Percentiles rank a stretch among this genome's conserved stretches.
Evolutionary conservation across 2,888 invertebrate species (phyloP).

Genomic region (Bursaphelenchus okinawaensis): DNA sequence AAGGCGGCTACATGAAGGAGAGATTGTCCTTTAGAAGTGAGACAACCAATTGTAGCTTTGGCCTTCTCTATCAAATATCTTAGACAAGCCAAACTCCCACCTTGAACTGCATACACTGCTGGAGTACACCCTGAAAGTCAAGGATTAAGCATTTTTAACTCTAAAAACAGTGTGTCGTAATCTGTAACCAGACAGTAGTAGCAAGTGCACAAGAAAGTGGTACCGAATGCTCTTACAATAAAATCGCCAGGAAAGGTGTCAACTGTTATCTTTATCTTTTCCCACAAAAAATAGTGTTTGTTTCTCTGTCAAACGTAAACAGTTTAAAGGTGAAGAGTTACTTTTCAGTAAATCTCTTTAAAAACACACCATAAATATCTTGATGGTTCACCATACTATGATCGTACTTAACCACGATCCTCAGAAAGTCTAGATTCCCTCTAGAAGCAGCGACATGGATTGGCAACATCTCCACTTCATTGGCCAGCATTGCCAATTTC

Average conservation of each 20-base stretch:
- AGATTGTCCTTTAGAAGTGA: constrained; percentile 39
- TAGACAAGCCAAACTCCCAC: constrained; percentile 42
- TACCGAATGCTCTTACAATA: too few species aligned
- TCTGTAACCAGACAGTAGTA: too few species aligned
- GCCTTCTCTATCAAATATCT: constrained; percentile 50
- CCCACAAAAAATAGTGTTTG: too few species aligned
- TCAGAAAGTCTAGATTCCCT: constrained; percentile 51
- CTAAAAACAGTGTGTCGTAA: too few species aligned
- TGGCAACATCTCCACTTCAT: constrained; percentile 48
- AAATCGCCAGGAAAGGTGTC: too few species aligned
- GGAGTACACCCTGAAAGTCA: constrained; percentile 43
- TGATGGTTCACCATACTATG: constrained; percentile 40
- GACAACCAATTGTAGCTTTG: constrained; percentile 28
- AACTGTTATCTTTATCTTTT: too few species aligned
- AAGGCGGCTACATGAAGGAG: constrained; percentile 50
- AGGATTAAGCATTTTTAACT: too few species aligned
- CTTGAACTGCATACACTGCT: constrained; percentile 47
- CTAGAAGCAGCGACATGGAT: constrained; percentile 53
- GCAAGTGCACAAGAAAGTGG: too few species aligned
- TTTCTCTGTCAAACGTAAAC: too few species aligned
- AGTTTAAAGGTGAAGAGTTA: not conserved
- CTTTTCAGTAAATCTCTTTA: not conserved
- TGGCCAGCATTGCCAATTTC: constrained; percentile 39
- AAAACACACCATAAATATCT: constrained; percentile 42
- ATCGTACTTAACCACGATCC: constrained; percentile 48